Evolutionary conservation across 2,797 vertebrate species (phyloP), one percentile per base, ranked within the genome.

Genomic region (Scarus forsteni): DNA sequence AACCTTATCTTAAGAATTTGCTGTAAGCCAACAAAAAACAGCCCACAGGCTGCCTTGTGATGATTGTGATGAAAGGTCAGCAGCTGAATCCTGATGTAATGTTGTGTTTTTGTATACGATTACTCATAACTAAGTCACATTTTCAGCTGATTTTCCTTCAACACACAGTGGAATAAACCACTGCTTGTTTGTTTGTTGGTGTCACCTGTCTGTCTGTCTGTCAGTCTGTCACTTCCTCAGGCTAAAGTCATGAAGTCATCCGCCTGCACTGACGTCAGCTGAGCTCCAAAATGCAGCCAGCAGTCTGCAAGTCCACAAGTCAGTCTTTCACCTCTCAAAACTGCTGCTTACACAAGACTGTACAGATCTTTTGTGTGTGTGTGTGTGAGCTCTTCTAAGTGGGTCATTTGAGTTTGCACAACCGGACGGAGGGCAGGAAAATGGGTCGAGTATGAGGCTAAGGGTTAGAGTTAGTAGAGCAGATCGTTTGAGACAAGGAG

Each of bases 401-500:
- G 80, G 86, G 87, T 89, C 85, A 83, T 83, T 73, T 83, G 83
- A 85, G 81, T 88, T 90, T 86, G 64, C 43, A 66, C 74, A 81
- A 80, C 69, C 8, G 18, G 63, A 75, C 18, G 6, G 67, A 81
- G 74, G 78, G 79, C 68, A 83, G 74, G 36, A 60, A 77, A 70
- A 38, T 74, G 67, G 79, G 82, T 72, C 42, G 61, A 73, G 60
- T 59, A 46, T 13, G 54, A 62, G 73, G 72, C 58, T 69, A 75
- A 42, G 66, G 71, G 65, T 79, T 72, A 59, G 73, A 70, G 67
- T 66, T 43, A 51, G 62, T 40, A 8, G 60, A 80, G 62, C 70
- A 79, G 79, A 89, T 87, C 86, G 71, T 80, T 56, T 44, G 52
- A 81, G 82, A 84, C 78, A 80, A 75, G 68, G 70, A 65, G 75